Percentiles rank a stretch among this genome's conserved stretches.
These are phyloP conservation scores for Lithosia quadra DNA, from an alignment of 2,888 invertebrate species.

Conservation along the genomic window DNA sequence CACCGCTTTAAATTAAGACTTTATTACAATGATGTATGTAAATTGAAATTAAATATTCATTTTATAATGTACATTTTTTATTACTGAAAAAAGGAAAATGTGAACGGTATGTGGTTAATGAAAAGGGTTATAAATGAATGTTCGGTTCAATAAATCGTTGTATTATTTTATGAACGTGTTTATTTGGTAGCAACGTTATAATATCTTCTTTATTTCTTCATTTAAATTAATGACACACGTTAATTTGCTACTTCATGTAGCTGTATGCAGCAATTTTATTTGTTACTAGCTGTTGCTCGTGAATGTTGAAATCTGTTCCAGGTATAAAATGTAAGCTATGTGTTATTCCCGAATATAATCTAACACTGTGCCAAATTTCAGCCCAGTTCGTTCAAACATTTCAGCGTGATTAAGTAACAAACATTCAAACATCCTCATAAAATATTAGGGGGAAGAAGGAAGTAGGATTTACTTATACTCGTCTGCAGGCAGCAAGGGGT, in stretches of 20 bases:
- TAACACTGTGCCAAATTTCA: too few relatives aligned
- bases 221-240: background rate
- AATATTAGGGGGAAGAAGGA: too few relatives aligned
- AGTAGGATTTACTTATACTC: too few relatives aligned
- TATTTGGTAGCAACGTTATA: background rate
- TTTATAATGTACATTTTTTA: slow-evolving; percentile 11
- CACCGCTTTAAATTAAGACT: slow-evolving; percentile 51
- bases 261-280: too few relatives aligned
- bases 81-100: background rate
- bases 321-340: too few relatives aligned
- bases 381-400: too few relatives aligned
- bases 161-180: background rate
- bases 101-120: slow-evolving; percentile 10
- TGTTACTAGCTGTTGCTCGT: too few relatives aligned
- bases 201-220: background rate
- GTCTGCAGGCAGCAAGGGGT: background rate
- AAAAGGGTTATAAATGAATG: slow-evolving; percentile 7
- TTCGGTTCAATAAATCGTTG: background rate
- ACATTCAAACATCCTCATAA: too few relatives aligned
- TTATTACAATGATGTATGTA: slow-evolving; percentile 44
- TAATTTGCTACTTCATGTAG: too few relatives aligned
- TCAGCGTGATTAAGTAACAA: too few relatives aligned
- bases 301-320: too few relatives aligned
- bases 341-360: too few relatives aligned
- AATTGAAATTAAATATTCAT: slow-evolving; percentile 49